A percentile compares a stretch with the other conserved stretches of the same genome.
Conservation (phyloP, 2,113 vertebrate species). For the Sterrhoptilus dennistouni region DNA sequence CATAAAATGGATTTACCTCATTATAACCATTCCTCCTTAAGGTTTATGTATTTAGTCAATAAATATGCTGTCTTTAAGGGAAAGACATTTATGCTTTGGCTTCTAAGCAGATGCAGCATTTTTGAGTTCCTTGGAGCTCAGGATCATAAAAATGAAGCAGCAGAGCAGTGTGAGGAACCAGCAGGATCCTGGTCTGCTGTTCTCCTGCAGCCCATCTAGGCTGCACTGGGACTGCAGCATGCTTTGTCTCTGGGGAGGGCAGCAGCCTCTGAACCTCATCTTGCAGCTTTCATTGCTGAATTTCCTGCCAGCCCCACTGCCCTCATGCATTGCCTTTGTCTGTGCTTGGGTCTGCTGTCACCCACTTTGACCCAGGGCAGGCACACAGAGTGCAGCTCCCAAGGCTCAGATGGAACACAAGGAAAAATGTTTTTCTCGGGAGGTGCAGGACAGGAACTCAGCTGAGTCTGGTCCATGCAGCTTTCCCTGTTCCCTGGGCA, state of each 20-base stretch:
- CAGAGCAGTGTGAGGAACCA: not conserved
- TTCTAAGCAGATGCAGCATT: not conserved
- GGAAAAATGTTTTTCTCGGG: accelerated
- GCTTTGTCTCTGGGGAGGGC: not conserved
- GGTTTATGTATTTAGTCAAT: not conserved
- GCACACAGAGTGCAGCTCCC: not conserved
- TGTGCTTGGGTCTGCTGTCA: not conserved
- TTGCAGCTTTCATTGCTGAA: not conserved
- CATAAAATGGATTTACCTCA: not conserved
- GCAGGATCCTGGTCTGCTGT: not conserved
- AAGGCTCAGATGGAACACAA: not conserved
- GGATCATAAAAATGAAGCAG: not conserved
- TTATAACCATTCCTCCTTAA: not conserved
- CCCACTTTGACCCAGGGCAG: not conserved
- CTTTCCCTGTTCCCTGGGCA: not conserved
- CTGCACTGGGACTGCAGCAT: not conserved
- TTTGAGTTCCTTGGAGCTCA: not conserved
- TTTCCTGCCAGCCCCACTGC: not conserved
- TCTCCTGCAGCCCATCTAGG: not conserved
- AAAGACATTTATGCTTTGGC: not conserved
- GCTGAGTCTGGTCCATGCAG: accelerated
- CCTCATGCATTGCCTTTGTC: not conserved
- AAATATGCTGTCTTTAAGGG: not conserved
- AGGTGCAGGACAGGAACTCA: not conserved
- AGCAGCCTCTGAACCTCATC: not conserved